phyloP scores from a whole-genome alignment of 2,113 vertebrate species.

The Oryzias woworae region DNA sequence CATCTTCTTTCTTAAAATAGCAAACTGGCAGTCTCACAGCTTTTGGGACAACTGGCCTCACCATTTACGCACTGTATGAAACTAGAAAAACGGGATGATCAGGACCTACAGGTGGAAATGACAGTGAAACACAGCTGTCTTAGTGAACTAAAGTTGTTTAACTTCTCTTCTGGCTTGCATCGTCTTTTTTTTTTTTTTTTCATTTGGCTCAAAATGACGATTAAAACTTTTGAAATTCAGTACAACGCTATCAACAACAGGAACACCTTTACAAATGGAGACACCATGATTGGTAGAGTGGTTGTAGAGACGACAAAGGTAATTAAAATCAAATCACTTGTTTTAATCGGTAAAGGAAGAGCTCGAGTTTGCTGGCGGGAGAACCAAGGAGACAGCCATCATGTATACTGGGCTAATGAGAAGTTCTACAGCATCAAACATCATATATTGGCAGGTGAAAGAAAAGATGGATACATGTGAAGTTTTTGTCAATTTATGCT shows the following conservation, averaged over 20 bases:
- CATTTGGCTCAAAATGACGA: constrained; percentile 32
- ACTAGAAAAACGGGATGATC: constrained; percentile 22
- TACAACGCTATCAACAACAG: constrained; percentile 66
- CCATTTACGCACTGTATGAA: neutral
- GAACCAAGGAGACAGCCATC: neutral
- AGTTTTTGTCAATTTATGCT: neutral
- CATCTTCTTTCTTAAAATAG: too few relatives aligned
- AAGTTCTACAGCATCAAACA: constrained; percentile 61
- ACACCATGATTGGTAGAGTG: constrained; percentile 65
- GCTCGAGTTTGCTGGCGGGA: constrained; percentile 60
- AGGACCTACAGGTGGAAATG: accelerated
- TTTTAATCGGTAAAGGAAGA: constrained; percentile 57
- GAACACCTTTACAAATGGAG: constrained; percentile 71
- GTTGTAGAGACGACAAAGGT: constrained; percentile 56
- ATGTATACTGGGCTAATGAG: constrained; percentile 54
- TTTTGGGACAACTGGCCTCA: too few relatives aligned
- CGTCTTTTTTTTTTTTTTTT: neutral
- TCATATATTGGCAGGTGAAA: constrained; percentile 46
- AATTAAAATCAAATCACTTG: constrained; percentile 47
- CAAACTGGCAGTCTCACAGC: too few relatives aligned
- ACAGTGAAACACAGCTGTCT: too few relatives aligned
- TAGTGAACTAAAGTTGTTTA: too few relatives aligned
- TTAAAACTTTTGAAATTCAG: constrained; percentile 52
- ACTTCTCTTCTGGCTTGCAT: neutral
- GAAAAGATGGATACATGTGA: constrained; percentile 56